These are phyloP conservation scores for Zoanthus sociatus DNA, from an alignment of 92 coral and sea anemone species.

Conservation along the genomic window DNA sequence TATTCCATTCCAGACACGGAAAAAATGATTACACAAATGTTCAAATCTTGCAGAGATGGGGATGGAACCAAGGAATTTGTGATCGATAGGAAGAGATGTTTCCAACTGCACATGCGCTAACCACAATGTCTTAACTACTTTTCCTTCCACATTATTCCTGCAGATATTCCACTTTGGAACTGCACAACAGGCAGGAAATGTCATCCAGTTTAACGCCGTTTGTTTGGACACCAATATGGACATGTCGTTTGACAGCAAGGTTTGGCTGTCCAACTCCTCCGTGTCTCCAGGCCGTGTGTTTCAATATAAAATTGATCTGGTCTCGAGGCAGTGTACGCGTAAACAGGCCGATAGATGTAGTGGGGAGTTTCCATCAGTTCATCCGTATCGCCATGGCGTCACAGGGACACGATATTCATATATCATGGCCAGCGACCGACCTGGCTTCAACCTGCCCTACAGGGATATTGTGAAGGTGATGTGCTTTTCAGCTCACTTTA, in stretches of 20 bases:
- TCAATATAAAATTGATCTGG: conserved; percentile 70
- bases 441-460: conserved; percentile 80
- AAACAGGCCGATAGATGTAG: conserved; percentile 72
- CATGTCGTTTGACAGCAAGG: conserved; percentile 83
- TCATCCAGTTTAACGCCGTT: conserved; percentile 73
- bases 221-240: conserved; percentile 84
- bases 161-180: conserved; percentile 94
- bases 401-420: conserved; percentile 72
- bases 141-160: background rate
- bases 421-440: conserved; percentile 88
- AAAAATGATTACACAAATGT: too few species aligned
- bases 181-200: conserved; percentile 70
- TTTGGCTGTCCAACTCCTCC: conserved; percentile 84
- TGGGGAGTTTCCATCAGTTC: conserved; percentile 77
- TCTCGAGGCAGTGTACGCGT: conserved; percentile 66
- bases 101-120: too few species aligned
- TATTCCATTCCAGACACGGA: too few species aligned
- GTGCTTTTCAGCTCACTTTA: background rate
- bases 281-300: conserved; percentile 78
- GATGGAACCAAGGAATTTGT: too few species aligned
- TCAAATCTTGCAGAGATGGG: too few species aligned
- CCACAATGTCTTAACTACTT: too few species aligned
- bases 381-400: conserved; percentile 87
- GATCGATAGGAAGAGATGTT: too few species aligned
- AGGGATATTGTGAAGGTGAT: conserved; percentile 87